These are phyloP conservation scores for Drosophila setosimentum DNA, from an alignment of 2,888 invertebrate species.

Conservation along the genomic window DNA sequence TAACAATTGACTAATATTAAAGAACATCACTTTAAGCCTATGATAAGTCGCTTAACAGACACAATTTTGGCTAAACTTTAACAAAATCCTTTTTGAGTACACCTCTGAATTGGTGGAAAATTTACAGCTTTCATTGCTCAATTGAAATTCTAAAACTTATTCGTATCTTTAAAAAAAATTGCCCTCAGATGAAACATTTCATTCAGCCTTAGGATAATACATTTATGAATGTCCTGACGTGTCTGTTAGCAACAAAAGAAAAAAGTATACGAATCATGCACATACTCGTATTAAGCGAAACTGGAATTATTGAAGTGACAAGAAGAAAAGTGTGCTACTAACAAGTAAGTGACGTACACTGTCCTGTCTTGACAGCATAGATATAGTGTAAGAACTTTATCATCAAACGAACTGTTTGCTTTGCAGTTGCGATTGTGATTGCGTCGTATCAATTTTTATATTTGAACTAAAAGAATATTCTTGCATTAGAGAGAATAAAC, in stretches of 20 bases:
- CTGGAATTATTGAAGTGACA: slow-evolving; percentile 10
- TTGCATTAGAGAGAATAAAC: neutral
- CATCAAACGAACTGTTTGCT: neutral
- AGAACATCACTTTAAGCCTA: neutral
- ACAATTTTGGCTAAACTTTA: neutral
- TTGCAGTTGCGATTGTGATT: neutral
- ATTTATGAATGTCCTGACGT: slow-evolving; percentile 28
- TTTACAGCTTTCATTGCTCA: neutral
- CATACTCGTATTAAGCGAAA: slow-evolving; percentile 23
- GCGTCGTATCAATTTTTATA: neutral
- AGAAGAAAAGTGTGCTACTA: neutral
- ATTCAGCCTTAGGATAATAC: slow-evolving; percentile 2
- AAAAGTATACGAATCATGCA: slow-evolving; percentile 4
- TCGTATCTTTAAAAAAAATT: neutral
- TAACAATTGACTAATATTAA: neutral
- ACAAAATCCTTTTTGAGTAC: neutral
- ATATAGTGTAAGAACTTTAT: neutral
- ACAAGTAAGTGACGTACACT: slow-evolving; percentile 20
- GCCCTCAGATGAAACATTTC: slow-evolving; percentile 20
- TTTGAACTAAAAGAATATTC: neutral
- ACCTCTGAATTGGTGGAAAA: neutral
- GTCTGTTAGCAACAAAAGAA: slow-evolving; percentile 3
- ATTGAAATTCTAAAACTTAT: neutral
- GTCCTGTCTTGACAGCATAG: neutral
- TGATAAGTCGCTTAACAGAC: neutral